Conservation (phyloP, 2,888 invertebrate genomes). For the Punctoribates punctum region DNA sequence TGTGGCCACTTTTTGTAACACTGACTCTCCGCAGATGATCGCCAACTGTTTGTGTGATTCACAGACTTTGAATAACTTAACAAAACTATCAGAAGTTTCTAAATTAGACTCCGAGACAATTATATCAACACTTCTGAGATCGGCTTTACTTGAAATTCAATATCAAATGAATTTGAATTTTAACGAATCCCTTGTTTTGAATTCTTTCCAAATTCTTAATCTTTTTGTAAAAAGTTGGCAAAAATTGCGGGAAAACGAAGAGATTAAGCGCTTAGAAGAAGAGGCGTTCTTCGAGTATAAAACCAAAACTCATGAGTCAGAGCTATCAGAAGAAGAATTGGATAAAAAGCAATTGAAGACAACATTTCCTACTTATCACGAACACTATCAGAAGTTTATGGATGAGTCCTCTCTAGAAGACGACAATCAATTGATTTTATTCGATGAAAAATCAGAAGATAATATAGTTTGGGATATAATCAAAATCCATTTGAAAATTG, state of each 20-base stretch:
- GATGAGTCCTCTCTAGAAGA: conserved; percentile 44
- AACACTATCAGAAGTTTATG: conserved; percentile 54
- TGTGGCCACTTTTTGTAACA: conserved; percentile 28
- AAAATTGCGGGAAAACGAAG: conserved; percentile 51
- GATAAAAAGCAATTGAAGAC: conserved; percentile 52
- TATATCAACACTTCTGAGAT: conserved; percentile 36
- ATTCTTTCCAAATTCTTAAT: conserved; percentile 30
- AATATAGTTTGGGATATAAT: conserved; percentile 29
- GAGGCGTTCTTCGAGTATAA: conserved; percentile 62
- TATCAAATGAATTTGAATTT: conserved; percentile 43
- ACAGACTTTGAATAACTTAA: conserved; percentile 20
- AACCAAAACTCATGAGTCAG: conserved; percentile 51
- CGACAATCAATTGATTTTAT: not conserved
- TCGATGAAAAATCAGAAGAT: conserved; percentile 1
- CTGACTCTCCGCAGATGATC: conserved; percentile 18
- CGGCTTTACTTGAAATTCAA: conserved; percentile 42
- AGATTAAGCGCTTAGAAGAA: conserved; percentile 69
- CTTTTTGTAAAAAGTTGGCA: conserved; percentile 41
- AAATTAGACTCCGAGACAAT: conserved; percentile 20
- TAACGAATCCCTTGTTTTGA: not conserved
- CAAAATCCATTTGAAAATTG: conserved; percentile 31
- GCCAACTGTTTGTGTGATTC: conserved; percentile 31
- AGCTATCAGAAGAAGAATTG: conserved; percentile 53
- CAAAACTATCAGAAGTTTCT: not conserved
- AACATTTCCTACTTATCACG: conserved; percentile 54